Evolutionary conservation across 2,113 vertebrate species (phyloP).

Genomic region (Lucifuga dentata): DNA sequence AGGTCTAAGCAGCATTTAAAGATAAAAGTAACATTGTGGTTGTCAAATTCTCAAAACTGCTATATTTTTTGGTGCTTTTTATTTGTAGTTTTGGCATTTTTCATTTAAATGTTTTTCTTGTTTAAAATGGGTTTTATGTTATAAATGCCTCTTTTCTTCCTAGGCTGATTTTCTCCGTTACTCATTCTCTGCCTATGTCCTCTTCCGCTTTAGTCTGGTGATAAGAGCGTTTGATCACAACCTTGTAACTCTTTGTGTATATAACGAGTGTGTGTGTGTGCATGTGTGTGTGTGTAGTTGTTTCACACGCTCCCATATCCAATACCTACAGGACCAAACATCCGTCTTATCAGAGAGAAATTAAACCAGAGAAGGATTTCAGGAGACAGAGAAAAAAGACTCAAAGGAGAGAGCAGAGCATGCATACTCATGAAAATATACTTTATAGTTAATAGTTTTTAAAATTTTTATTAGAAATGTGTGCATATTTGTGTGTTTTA

Average conservation of each 20-base stretch:
- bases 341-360: slow-evolving; percentile 74
- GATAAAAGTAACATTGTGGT: too few species aligned
- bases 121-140: slow-evolving; percentile 13
- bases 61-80: not conserved
- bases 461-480: too few species aligned
- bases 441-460: too few species aligned
- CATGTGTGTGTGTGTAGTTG: slow-evolving; percentile 71
- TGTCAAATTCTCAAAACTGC: too few species aligned
- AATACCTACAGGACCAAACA: slow-evolving; percentile 89
- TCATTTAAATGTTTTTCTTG: not conserved
- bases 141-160: slow-evolving; percentile 40
- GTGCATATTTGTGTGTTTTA: not conserved
- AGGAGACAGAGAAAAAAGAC: slow-evolving; percentile 68
- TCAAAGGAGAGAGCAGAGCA: slow-evolving; percentile 43
- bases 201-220: slow-evolving; percentile 55
- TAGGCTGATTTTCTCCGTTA: slow-evolving; percentile 25
- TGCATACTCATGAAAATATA: not conserved
- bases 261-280: slow-evolving; percentile 58
- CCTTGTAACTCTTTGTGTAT: slow-evolving; percentile 59
- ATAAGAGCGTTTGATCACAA: slow-evolving; percentile 76
- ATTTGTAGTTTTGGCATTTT: not conserved
- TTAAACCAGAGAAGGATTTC: slow-evolving; percentile 10
- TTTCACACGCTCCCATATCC: slow-evolving; percentile 84
- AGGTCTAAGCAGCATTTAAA: too few species aligned
- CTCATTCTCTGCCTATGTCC: slow-evolving; percentile 29